These are phyloP conservation scores for Ariolimax columbianus DNA, from an alignment of 2,888 invertebrate species.

Conservation along the genomic window DNA sequence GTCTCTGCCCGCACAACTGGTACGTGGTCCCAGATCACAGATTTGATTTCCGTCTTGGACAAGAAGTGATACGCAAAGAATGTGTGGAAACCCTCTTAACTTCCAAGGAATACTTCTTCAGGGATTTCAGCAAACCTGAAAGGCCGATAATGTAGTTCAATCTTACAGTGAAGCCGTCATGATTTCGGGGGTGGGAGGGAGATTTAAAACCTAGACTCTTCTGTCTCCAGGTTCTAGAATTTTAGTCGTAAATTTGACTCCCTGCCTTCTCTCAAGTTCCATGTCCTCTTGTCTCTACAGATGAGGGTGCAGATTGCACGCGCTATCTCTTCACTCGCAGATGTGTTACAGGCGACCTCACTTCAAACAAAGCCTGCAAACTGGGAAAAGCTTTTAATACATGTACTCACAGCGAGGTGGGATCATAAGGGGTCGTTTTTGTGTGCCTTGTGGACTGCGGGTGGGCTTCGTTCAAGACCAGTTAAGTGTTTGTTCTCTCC, in stretches of 20 bases:
- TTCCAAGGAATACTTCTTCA: neutral
- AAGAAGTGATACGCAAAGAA: neutral
- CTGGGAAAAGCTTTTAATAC: conserved; percentile 41
- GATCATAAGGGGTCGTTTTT: conserved; percentile 1
- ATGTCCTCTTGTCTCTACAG: neutral
- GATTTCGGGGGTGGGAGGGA: neutral
- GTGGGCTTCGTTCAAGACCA: conserved; percentile 27
- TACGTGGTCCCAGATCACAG: neutral
- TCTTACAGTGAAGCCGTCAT: neutral
- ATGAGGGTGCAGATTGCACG: conserved; percentile 8
- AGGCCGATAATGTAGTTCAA: neutral
- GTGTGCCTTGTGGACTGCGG: conserved; percentile 1
- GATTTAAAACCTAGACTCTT: neutral
- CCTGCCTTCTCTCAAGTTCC: neutral
- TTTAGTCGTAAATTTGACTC: neutral
- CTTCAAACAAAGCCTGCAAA: conserved; percentile 37
- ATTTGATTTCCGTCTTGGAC: neutral
- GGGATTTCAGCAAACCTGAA: neutral
- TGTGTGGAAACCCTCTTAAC: neutral
- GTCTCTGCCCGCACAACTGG: neutral
- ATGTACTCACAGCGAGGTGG: neutral
- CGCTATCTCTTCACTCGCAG: conserved; percentile 22
- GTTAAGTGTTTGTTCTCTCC: conserved; percentile 28
- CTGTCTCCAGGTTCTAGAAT: neutral
- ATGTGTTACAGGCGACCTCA: conserved; percentile 26